Conservation (phyloP, 1,140 invertebrate species). For the Reticulitermes speratus region DNA sequence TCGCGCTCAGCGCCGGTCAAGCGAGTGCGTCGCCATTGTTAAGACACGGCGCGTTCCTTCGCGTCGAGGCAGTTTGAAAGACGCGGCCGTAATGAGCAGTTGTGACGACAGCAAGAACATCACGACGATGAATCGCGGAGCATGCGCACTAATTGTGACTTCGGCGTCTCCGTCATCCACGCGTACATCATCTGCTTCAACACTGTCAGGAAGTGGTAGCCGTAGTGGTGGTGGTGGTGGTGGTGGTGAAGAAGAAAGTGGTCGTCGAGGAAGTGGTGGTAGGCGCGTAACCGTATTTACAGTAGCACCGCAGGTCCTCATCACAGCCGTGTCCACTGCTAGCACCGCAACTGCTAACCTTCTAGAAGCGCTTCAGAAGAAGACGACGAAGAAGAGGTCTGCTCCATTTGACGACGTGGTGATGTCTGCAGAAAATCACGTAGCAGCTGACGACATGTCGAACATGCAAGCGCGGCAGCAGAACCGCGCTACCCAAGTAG, state of each 20-base stretch:
- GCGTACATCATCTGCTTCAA: neutral
- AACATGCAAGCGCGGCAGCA: neutral
- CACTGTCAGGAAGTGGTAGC: neutral
- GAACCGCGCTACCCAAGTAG: neutral
- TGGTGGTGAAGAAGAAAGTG: neutral
- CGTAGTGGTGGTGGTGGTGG: neutral
- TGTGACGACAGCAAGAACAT: neutral
- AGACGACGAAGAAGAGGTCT: neutral
- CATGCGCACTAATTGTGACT: neutral
- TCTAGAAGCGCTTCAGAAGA: neutral
- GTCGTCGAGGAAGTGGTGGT: neutral
- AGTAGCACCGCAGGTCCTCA: neutral
- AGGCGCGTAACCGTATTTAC: neutral
- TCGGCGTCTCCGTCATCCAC: neutral
- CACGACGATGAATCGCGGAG: neutral
- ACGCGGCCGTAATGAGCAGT: neutral
- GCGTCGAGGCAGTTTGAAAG: constrained; percentile 1
- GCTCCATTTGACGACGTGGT: neutral
- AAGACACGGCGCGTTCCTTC: neutral
- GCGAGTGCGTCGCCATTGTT: neutral
- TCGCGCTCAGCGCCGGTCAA: neutral
- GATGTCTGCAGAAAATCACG: neutral
- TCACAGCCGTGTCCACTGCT: neutral
- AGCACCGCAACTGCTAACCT: neutral
- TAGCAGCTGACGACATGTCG: neutral